Evolutionary conservation across 2,113 vertebrate species (phyloP).

Genomic region (Ochotona princeps): DNA sequence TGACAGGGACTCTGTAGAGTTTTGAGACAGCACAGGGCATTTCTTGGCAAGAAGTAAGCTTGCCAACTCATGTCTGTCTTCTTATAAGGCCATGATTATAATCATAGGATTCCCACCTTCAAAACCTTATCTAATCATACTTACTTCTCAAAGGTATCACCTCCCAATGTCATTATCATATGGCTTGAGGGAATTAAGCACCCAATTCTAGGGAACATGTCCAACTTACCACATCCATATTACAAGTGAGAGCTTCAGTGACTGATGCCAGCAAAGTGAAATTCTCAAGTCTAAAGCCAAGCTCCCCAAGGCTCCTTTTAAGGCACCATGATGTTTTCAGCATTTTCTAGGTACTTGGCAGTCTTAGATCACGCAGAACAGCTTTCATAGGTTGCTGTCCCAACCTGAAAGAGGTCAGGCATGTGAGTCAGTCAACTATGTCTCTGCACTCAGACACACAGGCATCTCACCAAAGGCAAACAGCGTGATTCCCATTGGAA

Average conservation of each 20-base stretch:
- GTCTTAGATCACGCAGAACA: background rate
- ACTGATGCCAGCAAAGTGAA: background rate
- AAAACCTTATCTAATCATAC: background rate
- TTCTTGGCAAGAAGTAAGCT: too few species aligned
- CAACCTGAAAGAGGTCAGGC: background rate
- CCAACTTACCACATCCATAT: background rate
- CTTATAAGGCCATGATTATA: background rate
- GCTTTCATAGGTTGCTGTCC: background rate
- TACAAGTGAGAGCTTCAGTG: background rate
- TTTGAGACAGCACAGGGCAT: background rate
- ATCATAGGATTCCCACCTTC: background rate
- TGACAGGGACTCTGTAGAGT: background rate
- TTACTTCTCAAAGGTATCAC: background rate
- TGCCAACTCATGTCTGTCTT: background rate
- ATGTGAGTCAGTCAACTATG: background rate
- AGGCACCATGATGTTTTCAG: background rate
- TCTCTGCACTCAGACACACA: conserved; percentile 23
- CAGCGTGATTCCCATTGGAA: conserved; percentile 39
- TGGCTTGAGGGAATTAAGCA: background rate
- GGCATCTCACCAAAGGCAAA: conserved; percentile 40
- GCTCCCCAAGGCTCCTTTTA: background rate
- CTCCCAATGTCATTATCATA: background rate
- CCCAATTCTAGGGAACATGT: background rate
- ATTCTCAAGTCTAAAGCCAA: background rate
- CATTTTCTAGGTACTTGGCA: background rate